Base-by-base conservation (phyloP, 2,888 invertebrate genomes). In the Horisme vitalbata region DNA sequence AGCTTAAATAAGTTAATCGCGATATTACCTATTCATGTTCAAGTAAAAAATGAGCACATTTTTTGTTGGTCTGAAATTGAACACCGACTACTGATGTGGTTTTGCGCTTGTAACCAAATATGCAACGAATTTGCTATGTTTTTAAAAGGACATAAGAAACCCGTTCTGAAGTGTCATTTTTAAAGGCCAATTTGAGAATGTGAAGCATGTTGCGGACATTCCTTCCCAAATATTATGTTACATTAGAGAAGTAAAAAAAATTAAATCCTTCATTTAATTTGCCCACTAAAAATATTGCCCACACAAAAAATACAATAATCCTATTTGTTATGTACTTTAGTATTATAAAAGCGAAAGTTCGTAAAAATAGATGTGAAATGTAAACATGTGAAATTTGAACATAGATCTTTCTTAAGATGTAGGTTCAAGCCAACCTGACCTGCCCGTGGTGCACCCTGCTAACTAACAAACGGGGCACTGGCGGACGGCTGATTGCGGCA, bases 31-130 rank as follows among this genome's bases (percentile, higher is more conserved):
- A 23, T 21, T 23, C 12, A 14, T 14, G 12, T 9, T 11, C 9
- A 13, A 14, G 14, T 13, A 38, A 43, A 35, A 36, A 37, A 33
- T 26, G 20, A 20, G 28, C 43, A 15, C 20, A 44, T 35, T 57
- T 69, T 69, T 70, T 68, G 39, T 51, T 58, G 32, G n/a, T 52
- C 35, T 31, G 72, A 63, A 69, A 76, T 58, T 58, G 49, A 58
- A 75, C 57, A 67, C 61, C 36, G 45, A 50, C 59, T 61, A 55
- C 61, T 52, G 57, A 63, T 64, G 61, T 59, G 60, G 62, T 63
- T 62, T 55, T 44, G 55, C 52, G 55, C 59, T 41, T 58, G 69
- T 65, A 68, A 68, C 60, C 45, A 54, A 67, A 73, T 69, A 65
- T 58, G 59, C 63, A 45, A 56, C 48, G 60, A 61, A 61, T 68